Percentiles rank a stretch among this genome's conserved stretches.
Conservation (phyloP, 2,888 invertebrate species). For the Odontothrips loti region DNA sequence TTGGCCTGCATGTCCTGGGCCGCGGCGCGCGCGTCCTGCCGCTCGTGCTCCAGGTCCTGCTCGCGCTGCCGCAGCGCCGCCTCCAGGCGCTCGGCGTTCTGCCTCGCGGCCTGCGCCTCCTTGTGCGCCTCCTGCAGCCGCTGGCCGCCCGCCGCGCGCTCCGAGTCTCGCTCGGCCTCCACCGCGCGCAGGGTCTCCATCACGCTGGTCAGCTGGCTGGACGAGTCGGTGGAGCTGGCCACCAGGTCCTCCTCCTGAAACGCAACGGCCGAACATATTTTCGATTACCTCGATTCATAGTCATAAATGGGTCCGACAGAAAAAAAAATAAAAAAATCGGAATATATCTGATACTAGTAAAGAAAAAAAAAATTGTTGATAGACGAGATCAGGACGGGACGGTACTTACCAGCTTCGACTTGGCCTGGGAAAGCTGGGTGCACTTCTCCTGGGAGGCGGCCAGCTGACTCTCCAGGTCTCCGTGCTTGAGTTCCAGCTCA, state of each 20-base stretch:
- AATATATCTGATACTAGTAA: too few relatives aligned
- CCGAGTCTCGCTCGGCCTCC: conserved; percentile 46
- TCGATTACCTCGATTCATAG: conserved; percentile 34
- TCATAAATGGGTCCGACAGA: too few relatives aligned
- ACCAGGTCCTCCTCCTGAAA: conserved; percentile 36
- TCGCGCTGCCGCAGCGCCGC: conserved; percentile 2
- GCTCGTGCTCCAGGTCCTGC: neutral
- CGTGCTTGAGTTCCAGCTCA: conserved; percentile 33
- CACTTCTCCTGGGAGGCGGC: conserved; percentile 37
- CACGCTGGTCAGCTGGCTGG: conserved; percentile 47
- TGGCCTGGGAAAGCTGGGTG: conserved; percentile 36
- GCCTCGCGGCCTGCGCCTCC: conserved; percentile 27
- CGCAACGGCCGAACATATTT: conserved; percentile 38
- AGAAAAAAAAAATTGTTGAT: neutral
- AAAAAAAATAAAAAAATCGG: too few relatives aligned
- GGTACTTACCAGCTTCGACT: conserved; percentile 39
- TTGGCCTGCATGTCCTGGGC: neutral
- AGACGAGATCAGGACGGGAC: neutral
- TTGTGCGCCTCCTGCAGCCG: conserved; percentile 30
- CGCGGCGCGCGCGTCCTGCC: neutral
- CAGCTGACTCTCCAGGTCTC: conserved; percentile 38
- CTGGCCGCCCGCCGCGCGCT: conserved; percentile 39
- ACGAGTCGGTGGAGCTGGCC: conserved; percentile 41
- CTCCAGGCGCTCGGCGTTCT: neutral
- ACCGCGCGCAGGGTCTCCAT: conserved; percentile 45